These are phyloP conservation scores for Symphodus melops DNA, from an alignment of 2,113 vertebrate genomes.

Conservation along the genomic window DNA sequence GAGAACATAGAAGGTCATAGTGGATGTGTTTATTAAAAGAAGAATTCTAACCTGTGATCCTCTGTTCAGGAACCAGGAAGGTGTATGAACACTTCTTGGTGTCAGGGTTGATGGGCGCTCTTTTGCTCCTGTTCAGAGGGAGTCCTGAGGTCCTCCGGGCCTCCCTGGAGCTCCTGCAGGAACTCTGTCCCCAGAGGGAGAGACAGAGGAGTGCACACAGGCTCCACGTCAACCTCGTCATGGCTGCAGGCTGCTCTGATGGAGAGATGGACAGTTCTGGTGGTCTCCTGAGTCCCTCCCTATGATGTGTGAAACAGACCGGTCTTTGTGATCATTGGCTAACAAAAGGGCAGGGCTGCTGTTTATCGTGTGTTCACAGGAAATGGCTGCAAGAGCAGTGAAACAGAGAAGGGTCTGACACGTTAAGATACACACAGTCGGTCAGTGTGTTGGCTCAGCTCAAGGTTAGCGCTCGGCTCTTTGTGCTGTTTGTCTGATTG, in stretches of 20 bases:
- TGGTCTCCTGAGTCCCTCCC: conserved; percentile 53
- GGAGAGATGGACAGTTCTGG: conserved; percentile 56
- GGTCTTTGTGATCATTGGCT: conserved; percentile 12
- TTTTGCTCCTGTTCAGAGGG: conserved; percentile 66
- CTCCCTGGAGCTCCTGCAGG: conserved; percentile 74
- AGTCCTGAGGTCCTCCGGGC: conserved; percentile 64
- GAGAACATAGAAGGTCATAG: not conserved
- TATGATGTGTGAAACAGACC: conserved; percentile 36
- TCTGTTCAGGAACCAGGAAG: conserved; percentile 95
- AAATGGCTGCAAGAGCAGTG: not conserved
- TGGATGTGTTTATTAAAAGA: not conserved
- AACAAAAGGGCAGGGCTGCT: conserved; percentile 10
- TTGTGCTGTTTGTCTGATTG: conserved; percentile 36
- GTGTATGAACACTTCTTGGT: conserved; percentile 95
- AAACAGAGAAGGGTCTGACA: conserved; percentile 5
- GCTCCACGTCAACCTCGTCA: conserved; percentile 88
- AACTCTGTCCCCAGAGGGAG: conserved; percentile 72
- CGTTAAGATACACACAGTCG: conserved; percentile 10
- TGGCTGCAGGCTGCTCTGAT: conserved; percentile 70
- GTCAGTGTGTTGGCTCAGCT: conserved; percentile 30
- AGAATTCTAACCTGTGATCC: conserved; percentile 85
- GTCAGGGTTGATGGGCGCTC: conserved; percentile 85
- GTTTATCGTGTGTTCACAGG: conserved; percentile 23
- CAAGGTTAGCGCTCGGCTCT: not conserved
- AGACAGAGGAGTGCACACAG: conserved; percentile 86